Percentiles rank a stretch among this genome's conserved stretches.
phyloP scores from a whole-genome alignment of 1,140 invertebrate genomes.

The Solenopsis invicta region DNA sequence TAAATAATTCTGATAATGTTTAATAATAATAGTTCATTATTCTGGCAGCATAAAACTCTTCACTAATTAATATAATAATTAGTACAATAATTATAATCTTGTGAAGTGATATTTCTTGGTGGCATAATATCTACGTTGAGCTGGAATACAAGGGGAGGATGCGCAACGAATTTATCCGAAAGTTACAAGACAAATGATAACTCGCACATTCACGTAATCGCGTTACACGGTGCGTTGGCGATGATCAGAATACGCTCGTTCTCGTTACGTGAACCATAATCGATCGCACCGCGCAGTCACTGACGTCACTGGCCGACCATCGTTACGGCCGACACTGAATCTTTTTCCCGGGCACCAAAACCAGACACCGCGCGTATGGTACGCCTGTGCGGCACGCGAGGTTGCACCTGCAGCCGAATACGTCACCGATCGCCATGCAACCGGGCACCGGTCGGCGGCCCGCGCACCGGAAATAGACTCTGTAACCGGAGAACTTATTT shows the following conservation, averaged over 20 bases:
- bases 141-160: neutral
- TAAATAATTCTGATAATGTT: slow-evolving; percentile 3
- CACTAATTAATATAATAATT: no score
- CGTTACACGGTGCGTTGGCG: neutral
- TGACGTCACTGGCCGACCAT: slow-evolving; percentile 45
- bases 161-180: neutral
- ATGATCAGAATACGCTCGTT: slow-evolving; percentile 27
- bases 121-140: slow-evolving; percentile 17
- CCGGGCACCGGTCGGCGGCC: slow-evolving; percentile 56
- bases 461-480: slow-evolving; percentile 80
- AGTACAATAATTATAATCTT: neutral
- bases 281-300: slow-evolving; percentile 58
- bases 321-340: slow-evolving; percentile 40
- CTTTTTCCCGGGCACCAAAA: neutral
- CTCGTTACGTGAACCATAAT: slow-evolving; percentile 27
- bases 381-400: neutral
- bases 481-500: slow-evolving; percentile 86
- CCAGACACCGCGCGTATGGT: neutral
- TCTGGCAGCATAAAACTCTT: neutral
- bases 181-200: neutral
- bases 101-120: neutral
- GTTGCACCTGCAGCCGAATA: slow-evolving; percentile 53
- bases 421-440: slow-evolving; percentile 17
- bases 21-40: slow-evolving; percentile 18
- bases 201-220: slow-evolving; percentile 51